Base-by-base conservation (phyloP, 2,797 vertebrate species). In the Pteropus rufus region DNA sequence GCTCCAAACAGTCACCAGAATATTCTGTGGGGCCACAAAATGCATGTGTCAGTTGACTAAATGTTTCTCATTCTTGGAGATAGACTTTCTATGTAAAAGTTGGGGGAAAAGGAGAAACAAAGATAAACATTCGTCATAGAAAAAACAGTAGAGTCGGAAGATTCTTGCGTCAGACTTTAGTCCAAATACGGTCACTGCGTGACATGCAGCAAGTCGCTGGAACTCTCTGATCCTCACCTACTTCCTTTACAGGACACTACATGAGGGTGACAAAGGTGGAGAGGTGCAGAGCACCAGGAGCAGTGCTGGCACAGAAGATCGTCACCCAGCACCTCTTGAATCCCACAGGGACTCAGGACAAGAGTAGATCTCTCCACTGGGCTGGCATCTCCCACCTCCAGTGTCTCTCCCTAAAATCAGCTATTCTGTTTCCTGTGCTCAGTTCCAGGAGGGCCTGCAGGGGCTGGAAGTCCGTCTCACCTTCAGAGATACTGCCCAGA, bases 61-160 rank as follows among this genome's bases (percentile, higher is more conserved):
- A 41, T 23, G 26, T 23, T 87, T 89, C 91, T 93, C n/a, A 3
- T 44, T 84, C 84, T 82, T 54, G 85, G 52, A 65, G 73, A 34
- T 21, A 5, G 26, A 23, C 44, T 72, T 24, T 54, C 60, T 83
- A n/a, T 26, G 11, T 76, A 86, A 86, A 93, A 69, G 65, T 10
- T 54, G 41, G 24, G 64, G 16, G 29, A 34, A 75, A 44, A 12
- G 73, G 41, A 60, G 16, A 31, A 52, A 60, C 70, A 77, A 81
- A 92, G 12, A 70, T 41, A 49, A 26, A 58, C 16, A 19, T 67
- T 70, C 31, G 41, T 79, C 41, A 8, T 18, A 23, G 76, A 72
- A 76, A 39, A 58, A 86, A 79, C 1, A 39, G 19, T n/a, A 31
- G 14, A 18, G 29, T 64, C 69, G 10, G 24, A 34, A 73, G 34